Evolutionary conservation across 2,888 invertebrate species (phyloP), one percentile per base, ranked within the genome.

Genomic region (Thelaira solivaga): DNA sequence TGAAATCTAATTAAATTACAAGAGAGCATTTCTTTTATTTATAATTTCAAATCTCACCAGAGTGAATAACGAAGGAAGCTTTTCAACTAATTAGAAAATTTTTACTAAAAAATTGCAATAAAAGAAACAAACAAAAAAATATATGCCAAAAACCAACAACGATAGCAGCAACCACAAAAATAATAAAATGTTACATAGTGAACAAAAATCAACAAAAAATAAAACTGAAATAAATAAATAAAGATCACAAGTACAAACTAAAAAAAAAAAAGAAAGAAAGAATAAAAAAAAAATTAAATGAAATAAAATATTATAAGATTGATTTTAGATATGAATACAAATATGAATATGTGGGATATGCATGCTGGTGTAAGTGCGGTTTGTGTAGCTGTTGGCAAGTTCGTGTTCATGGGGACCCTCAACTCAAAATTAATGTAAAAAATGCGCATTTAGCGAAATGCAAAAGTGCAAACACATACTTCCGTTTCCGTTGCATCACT

Each of bases 391-490:
- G n/a, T 45, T 69, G 18, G 20, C 49, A 53, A 31, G 64, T 59
- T 68, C 41, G 57, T 62, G 39, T 43, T 36, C 8, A 24, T 61
- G 34, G 31, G 8, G 13, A 31, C n/a, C n/a, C n/a, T n/a, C n/a
- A n/a, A n/a, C 39, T 26, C 43, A 22, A 53, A 71, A 41, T 29
- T 61, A 43, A 62, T 51, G 64, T 72, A 74, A 85, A 86, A 85
- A 86, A 86, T 86, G 86, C 87, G 86, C 86, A 86, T 86, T 86
- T 86, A 85, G 86, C 85, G 84, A 86, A 86, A 86, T 85, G 87
- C 86, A 86, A 87, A 86, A 86, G 86, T 86, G 86, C 86, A 86
- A 87, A 86, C 85, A 86, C 87, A 85, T 87, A 86, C 86, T 86
- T 86, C 86, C 87, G 86, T 82, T 86, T 86, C 87, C 86, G 86